phyloP scores from a whole-genome alignment of 1,140 invertebrate species.

The Diabrotica undecimpunctata region DNA sequence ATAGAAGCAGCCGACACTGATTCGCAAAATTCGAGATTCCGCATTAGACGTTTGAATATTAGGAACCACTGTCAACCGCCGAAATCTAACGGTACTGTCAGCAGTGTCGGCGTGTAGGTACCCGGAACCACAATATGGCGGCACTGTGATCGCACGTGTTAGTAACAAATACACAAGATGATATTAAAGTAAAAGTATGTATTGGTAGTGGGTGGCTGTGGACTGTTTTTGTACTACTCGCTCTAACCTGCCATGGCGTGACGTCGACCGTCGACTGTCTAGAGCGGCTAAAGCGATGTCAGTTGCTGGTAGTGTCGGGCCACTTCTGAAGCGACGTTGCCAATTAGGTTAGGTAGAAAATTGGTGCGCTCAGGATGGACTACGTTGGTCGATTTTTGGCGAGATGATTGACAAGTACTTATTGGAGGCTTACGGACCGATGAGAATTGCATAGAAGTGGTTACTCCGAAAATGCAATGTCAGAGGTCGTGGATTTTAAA shows the following conservation, averaged over 20 bases:
- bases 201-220: constrained; percentile 19
- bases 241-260: constrained; percentile 15
- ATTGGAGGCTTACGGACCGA: neutral
- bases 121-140: constrained; percentile 20
- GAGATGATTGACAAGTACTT: neutral
- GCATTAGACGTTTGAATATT: constrained; percentile 6
- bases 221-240: neutral
- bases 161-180: constrained; percentile 11
- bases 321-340: constrained; percentile 4
- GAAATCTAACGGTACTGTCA: constrained; percentile 6
- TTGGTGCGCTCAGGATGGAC: neutral
- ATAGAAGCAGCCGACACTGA: constrained; percentile 1
- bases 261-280: constrained; percentile 21
- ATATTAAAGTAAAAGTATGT: constrained; percentile 15
- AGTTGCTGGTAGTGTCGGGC: constrained; percentile 17
- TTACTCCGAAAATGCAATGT: no score
- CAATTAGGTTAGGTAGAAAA: neutral
- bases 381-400: constrained; percentile 1
- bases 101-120: constrained; percentile 10
- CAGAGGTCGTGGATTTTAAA: no score
- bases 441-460: no score
- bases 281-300: constrained; percentile 19
- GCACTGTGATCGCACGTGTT: constrained; percentile 14
- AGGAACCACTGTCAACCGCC: constrained; percentile 4
- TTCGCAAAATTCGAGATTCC: constrained; percentile 8